These are phyloP conservation scores for Boloria euphrosyne DNA, from an alignment of 2,888 invertebrate genomes.

Conservation along the genomic window DNA sequence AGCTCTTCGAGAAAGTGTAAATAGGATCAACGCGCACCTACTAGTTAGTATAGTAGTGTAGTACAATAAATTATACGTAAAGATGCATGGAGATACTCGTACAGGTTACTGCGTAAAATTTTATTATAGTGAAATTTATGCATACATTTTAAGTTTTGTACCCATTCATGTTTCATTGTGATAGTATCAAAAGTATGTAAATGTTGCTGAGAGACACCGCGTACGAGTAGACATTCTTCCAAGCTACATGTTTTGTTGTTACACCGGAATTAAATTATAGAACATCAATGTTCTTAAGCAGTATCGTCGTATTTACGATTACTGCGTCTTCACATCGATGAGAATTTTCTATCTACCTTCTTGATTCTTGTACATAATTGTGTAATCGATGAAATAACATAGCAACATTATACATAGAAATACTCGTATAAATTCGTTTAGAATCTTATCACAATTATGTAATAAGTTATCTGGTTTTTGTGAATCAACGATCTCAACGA, in stretches of 20 bases:
- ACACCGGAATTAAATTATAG: conserved; percentile 29
- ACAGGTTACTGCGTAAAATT: conserved; percentile 10
- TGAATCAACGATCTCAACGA: not conserved
- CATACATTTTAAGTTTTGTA: conserved; percentile 37
- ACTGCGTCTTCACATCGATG: conserved; percentile 21
- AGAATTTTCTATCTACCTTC: conserved; percentile 19
- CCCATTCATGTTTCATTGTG: conserved; percentile 42
- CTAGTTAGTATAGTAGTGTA: not conserved
- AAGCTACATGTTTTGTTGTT: conserved; percentile 15
- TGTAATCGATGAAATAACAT: conserved; percentile 21
- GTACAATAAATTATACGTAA: conserved; percentile 7
- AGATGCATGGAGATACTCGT: conserved; percentile 1
- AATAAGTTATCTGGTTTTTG: conserved; percentile 3
- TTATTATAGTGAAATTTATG: conserved; percentile 37
- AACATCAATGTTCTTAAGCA: conserved; percentile 21
- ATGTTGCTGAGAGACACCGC: conserved; percentile 39
- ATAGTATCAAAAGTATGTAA: conserved; percentile 49
- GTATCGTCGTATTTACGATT: conserved; percentile 25
- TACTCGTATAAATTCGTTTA: not conserved
- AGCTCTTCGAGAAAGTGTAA: conserved; percentile 48
- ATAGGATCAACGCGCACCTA: conserved; percentile 40
- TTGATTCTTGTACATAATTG: conserved; percentile 1
- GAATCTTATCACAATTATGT: not conserved
- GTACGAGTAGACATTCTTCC: conserved; percentile 32
- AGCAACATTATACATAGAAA: not conserved